Evolutionary conservation across 2,797 vertebrate species (phyloP).

Genomic region (Dipus sagitta): DNA sequence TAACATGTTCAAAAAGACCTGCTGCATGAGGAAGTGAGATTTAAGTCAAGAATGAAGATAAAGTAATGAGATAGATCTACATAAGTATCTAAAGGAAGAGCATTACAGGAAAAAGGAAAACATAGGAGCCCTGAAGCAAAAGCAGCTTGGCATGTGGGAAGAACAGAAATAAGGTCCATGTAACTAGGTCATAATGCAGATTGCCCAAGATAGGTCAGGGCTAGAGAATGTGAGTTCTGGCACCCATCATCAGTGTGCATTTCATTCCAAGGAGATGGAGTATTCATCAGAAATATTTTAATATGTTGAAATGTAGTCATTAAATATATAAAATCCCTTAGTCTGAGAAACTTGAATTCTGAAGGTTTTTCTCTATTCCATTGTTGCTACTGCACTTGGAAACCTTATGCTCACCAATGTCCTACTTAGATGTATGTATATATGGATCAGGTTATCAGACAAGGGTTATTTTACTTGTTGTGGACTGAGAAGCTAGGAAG

Average conservation of each 20-base stretch:
- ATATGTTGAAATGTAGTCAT: neutral
- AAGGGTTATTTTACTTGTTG: neutral
- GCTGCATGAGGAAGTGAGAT: slow-evolving; percentile 32
- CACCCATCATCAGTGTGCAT: neutral
- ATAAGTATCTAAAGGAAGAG: neutral
- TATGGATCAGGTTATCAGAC: no score
- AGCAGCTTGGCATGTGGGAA: neutral
- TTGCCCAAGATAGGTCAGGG: neutral
- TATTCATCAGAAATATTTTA: slow-evolving; percentile 11
- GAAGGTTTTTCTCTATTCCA: neutral
- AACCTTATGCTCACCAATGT: neutral
- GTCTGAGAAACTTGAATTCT: slow-evolving; percentile 25
- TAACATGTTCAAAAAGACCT: neutral
- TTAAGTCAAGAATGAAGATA: neutral
- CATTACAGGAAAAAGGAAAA: neutral
- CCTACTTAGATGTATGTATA: neutral
- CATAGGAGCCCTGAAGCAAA: neutral
- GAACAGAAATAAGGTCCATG: neutral
- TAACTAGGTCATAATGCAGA: neutral
- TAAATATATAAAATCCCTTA: neutral
- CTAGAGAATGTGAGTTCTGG: neutral
- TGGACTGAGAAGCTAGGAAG: neutral
- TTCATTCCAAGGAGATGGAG: neutral
- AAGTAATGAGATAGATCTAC: neutral
- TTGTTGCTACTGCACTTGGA: neutral